Evolutionary conservation across 2,113 vertebrate species (phyloP), one percentile per base, ranked within the genome.

Genomic region (Tonatia bakeri): DNA sequence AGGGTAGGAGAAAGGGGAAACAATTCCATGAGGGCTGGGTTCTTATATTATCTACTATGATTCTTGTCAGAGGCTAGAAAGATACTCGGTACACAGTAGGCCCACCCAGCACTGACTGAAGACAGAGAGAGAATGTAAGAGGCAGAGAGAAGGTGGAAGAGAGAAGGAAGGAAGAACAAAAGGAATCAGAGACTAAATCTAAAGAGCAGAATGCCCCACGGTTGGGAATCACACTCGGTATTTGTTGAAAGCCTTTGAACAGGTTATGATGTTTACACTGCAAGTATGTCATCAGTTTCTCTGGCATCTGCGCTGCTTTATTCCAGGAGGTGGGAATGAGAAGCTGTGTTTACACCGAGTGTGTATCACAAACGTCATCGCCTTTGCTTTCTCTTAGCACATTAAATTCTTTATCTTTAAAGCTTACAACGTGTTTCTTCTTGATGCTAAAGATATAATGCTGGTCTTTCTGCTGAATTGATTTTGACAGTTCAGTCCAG

Each of bases 301-400:
- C 75, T 94, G 64, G 26, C 40, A 15, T 90, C 33, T 80, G 6
- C 36, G 52, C 20, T 47, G 65, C 87, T 96, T 94, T 79, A 82
- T 89, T 96, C 76, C 38, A 79, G 67, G 86, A 97, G 77, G 85
- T 93, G 85, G 56, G 80, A 94, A 81, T 72, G 56, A 79, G 90
- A 88, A 83, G 13, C 85, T 91, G 22, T 96, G 82, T 96, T 95
- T 92, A 96, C 95, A 81, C 15, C 22, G 16, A 90, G 82, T 94
- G 91, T 97, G 33, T 26, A 82, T 90, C 75, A 54, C 93, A 92
- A 94, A 95, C 12, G 2, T 94, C 96, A 96, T 93, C 95, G 84
- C 75, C 94, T 97, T 98, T 96, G 94, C 24, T 79, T 98, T 94
- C 96, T 91, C 95, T 97, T 95, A 96, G 70, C 96, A 96, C 70